phyloP scores from a whole-genome alignment of 1,140 invertebrate genomes.

The Cydia strobilella region DNA sequence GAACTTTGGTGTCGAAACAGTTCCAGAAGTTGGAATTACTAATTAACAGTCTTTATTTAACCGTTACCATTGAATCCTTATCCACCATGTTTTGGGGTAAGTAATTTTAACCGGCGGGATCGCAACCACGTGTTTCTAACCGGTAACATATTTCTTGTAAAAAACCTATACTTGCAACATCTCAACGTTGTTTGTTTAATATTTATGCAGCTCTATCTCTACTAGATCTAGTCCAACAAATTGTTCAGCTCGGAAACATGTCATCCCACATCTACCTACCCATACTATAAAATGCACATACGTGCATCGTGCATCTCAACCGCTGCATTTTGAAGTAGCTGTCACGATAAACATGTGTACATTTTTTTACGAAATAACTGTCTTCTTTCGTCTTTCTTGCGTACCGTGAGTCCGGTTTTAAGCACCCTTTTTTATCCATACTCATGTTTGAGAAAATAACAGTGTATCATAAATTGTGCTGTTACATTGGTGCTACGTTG shows the following conservation, averaged over 20 bases:
- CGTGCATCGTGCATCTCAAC: neutral
- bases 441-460: no score
- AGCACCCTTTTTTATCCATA: no score
- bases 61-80: conserved; percentile 24
- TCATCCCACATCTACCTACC: neutral
- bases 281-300: neutral
- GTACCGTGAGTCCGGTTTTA: no score
- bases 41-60: neutral
- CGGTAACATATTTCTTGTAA: conserved; percentile 12
- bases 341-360: no score
- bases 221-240: neutral
- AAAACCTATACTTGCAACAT: neutral
- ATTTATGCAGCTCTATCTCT: neutral
- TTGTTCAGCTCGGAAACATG: neutral
- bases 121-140: conserved; percentile 64
- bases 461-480: no score
- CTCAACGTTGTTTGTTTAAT: conserved; percentile 3
- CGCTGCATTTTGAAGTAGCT: neutral
- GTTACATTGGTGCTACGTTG: no score
- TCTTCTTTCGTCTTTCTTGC: neutral
- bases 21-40: neutral
- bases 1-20: neutral
- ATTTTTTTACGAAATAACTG: no score
- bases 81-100: conserved; percentile 76
- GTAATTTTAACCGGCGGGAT: conserved; percentile 51